Evolutionary conservation across 2,113 vertebrate genomes (phyloP).

Genomic region (Limanda limanda): DNA sequence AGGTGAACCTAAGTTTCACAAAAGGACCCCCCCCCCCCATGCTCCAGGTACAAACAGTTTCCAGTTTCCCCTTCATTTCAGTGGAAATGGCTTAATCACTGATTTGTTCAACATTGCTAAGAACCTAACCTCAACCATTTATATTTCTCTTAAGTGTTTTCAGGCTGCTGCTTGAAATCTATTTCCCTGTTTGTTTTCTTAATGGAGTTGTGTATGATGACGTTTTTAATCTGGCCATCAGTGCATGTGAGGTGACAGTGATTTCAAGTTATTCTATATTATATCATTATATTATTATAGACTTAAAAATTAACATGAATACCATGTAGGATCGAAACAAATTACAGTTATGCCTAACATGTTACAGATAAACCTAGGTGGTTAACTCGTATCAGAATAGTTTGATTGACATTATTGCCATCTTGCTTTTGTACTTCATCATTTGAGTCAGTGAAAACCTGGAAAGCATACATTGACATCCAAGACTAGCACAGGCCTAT

Average conservation of each 20-base stretch:
- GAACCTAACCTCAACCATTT: too few species aligned
- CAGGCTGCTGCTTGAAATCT: slow-evolving; percentile 1
- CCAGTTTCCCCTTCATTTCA: slow-evolving; percentile 17
- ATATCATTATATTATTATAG: too few species aligned
- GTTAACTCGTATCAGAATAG: too few species aligned
- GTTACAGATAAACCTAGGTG: too few species aligned
- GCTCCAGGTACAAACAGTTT: slow-evolving; percentile 45
- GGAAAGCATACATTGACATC: background rate
- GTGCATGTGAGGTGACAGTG: background rate
- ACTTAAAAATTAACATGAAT: too few species aligned
- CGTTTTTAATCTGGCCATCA: background rate
- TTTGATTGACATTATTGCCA: background rate
- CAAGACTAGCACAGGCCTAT: too few species aligned
- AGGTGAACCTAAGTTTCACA: slow-evolving; percentile 45
- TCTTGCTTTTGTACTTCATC: background rate
- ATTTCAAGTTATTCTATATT: background rate
- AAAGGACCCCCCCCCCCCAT: slow-evolving; percentile 34
- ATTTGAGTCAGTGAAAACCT: background rate
- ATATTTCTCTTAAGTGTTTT: slow-evolving; percentile 7
- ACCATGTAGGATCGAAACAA: too few species aligned
- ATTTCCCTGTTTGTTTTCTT: background rate
- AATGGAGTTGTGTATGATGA: background rate
- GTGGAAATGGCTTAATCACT: slow-evolving; percentile 42
- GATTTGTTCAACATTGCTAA: slow-evolving; percentile 16
- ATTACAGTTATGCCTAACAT: too few species aligned